Evolutionary conservation across 2,888 invertebrate species (phyloP).

Genomic region (Scaptomyza parva): DNA sequence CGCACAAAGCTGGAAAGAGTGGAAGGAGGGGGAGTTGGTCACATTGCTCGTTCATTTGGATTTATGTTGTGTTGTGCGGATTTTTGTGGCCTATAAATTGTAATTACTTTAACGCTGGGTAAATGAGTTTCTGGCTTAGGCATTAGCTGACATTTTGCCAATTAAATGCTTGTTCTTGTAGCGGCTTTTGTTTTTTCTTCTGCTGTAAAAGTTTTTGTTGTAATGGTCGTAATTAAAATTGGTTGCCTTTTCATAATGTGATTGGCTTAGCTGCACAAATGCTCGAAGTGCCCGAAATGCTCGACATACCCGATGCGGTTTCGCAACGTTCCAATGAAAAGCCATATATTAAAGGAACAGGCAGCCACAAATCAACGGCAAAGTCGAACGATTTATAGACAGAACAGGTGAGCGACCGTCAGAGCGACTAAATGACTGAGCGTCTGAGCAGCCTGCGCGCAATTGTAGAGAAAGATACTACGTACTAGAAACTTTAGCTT

Average conservation of each 20-base stretch:
- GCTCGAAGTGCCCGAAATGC: slow-evolving; percentile 7
- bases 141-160: slow-evolving; percentile 66
- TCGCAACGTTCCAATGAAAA: slow-evolving; percentile 53
- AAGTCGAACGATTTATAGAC: slow-evolving; percentile 58
- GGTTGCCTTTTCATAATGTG: slow-evolving; percentile 79
- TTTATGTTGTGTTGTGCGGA: slow-evolving; percentile 78
- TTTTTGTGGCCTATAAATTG: slow-evolving; percentile 81
- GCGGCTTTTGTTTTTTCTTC: slow-evolving; percentile 33
- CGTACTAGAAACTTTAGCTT: slow-evolving; percentile 50
- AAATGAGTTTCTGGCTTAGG: slow-evolving; percentile 75
- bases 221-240: slow-evolving; percentile 77
- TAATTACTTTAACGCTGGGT: slow-evolving; percentile 79
- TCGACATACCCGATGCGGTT: slow-evolving; percentile 26
- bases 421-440: too few species aligned
- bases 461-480: slow-evolving; percentile 28
- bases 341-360: slow-evolving; percentile 61
- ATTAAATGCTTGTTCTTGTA: slow-evolving; percentile 54
- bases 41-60: slow-evolving; percentile 72
- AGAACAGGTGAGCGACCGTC: slow-evolving; percentile 37
- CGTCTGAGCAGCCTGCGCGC: slow-evolving; percentile 2
- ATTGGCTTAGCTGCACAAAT: slow-evolving; percentile 60
- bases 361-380: slow-evolving; percentile 54
- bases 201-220: slow-evolving; percentile 46
- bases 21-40: background rate
- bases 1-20: background rate